phyloP scores from a whole-genome alignment of 1,140 invertebrate genomes.

The Monomorium pharaonis region DNA sequence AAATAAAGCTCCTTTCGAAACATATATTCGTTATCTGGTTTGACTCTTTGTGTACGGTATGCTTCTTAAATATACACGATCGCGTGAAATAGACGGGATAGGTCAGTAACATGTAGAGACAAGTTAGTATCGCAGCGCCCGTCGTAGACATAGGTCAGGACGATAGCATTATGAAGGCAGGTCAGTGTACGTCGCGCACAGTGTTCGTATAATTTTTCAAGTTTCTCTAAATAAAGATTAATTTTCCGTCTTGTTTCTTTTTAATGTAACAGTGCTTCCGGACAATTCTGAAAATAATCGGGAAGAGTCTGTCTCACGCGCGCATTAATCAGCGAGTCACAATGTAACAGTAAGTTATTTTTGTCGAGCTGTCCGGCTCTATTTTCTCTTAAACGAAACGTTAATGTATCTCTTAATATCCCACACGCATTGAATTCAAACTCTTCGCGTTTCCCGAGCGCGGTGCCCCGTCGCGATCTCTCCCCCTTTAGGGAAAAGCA shows the following conservation, averaged over 20 bases:
- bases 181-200: not conserved
- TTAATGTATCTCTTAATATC: not conserved
- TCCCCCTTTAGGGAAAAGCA: conserved; percentile 42
- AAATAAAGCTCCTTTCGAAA: conserved; percentile 9
- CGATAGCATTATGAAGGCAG: not conserved
- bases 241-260: not conserved
- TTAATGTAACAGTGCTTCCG: not conserved
- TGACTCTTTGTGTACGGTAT: too few species aligned
- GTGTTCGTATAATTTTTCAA: not conserved
- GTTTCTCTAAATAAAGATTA: not conserved
- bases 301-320: too few species aligned
- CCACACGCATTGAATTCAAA: too few species aligned
- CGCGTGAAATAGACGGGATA: not conserved
- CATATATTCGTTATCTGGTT: not conserved
- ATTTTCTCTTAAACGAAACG: too few species aligned
- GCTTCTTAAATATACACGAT: not conserved
- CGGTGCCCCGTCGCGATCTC: not conserved
- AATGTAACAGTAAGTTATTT: too few species aligned
- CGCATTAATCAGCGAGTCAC: too few species aligned
- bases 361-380: too few species aligned
- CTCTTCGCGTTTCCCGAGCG: too few species aligned
- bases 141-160: not conserved
- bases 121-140: not conserved
- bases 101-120: not conserved
- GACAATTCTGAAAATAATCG: not conserved